These are phyloP conservation scores for Aix galericulata DNA, from an alignment of 2,113 vertebrate species.

Conservation along the genomic window DNA sequence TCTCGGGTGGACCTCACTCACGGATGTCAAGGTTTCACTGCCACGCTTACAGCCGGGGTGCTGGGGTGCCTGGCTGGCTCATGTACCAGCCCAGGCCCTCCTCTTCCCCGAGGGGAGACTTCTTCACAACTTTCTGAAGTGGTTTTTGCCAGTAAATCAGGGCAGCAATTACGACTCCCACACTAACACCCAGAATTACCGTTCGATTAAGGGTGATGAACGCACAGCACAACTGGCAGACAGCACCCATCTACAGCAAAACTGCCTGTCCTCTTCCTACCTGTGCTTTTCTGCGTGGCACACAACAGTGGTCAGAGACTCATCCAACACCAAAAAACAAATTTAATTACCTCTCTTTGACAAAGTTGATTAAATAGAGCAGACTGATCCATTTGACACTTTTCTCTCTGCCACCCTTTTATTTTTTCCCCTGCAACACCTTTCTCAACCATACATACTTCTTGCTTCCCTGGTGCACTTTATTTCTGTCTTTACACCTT, in stretches of 20 bases:
- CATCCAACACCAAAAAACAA: fast-evolving
- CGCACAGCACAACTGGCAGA: no score
- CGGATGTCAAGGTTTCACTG: neutral
- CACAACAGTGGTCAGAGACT: fast-evolving
- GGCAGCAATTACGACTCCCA: neutral
- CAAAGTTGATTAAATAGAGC: neutral
- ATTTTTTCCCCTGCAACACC: neutral
- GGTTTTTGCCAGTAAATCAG: fast-evolving
- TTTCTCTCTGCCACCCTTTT: neutral
- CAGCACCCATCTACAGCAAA: neutral
- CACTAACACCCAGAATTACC: neutral
- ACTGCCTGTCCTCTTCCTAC: fast-evolving
- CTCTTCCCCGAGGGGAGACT: neutral
- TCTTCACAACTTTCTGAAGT: neutral
- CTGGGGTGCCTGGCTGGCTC: neutral
- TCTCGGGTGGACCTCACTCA: neutral
- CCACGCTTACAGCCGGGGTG: neutral
- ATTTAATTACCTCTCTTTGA: neutral
- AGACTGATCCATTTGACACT: neutral
- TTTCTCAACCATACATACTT: neutral
- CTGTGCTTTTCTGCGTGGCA: neutral
- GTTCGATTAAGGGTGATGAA: neutral
- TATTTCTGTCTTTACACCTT: neutral
- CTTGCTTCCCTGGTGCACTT: neutral
- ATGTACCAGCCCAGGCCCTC: neutral